Evolutionary conservation across 1,140 invertebrate genomes (phyloP).

Genomic region (Colletes latitarsis): DNA sequence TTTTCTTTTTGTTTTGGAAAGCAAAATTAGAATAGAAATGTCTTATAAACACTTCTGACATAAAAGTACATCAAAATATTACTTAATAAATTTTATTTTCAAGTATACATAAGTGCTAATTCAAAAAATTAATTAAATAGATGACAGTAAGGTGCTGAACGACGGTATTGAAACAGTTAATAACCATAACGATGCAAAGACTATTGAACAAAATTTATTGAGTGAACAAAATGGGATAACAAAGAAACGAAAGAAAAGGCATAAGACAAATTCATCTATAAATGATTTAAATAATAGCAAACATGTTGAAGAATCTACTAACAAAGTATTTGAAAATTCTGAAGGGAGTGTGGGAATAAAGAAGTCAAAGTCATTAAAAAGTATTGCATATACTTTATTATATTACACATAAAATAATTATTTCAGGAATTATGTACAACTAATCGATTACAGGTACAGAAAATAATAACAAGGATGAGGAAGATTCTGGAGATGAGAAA

Average conservation of each 20-base stretch:
- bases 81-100: neutral
- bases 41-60: neutral
- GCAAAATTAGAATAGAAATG: neutral
- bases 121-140: no score
- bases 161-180: no score
- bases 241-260: conserved; percentile 6
- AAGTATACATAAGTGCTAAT: neutral
- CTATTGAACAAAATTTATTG: neutral
- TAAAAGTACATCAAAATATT: neutral
- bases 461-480: conserved; percentile 2
- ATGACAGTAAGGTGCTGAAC: no score
- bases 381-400: neutral
- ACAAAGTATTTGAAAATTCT: neutral
- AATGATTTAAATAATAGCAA: neutral
- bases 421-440: neutral
- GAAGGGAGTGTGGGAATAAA: neutral
- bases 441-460: neutral
- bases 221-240: neutral
- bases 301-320: neutral
- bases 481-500: neutral
- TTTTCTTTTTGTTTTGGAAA: neutral
- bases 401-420: neutral
- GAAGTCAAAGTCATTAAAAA: conserved; percentile 17
- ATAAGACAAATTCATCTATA: neutral
- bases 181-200: neutral